These are phyloP conservation scores for Nebria brevicollis DNA, from an alignment of 2,888 invertebrate genomes.

Conservation along the genomic window DNA sequence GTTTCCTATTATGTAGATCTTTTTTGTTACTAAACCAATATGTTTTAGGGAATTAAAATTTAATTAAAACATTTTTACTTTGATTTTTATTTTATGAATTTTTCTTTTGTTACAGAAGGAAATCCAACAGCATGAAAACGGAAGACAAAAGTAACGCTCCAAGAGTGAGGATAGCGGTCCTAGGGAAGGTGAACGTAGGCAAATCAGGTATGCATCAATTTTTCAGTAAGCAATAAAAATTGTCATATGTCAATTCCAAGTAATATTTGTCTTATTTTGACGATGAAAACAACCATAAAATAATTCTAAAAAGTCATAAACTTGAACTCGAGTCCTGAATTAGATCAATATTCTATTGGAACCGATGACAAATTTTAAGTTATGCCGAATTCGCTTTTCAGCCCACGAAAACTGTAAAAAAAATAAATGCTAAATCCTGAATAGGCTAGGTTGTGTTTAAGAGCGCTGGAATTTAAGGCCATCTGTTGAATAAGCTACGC, in stretches of 20 bases:
- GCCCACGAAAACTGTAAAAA: neutral
- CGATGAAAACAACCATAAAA: neutral
- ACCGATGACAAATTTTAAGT: neutral
- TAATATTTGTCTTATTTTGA: neutral
- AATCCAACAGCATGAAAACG: constrained; percentile 65
- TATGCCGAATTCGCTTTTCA: neutral
- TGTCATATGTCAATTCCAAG: neutral
- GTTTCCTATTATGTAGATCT: constrained; percentile 12
- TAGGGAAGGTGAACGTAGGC: constrained; percentile 81
- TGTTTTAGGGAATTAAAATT: neutral
- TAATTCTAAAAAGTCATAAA: neutral
- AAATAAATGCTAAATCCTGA: neutral
- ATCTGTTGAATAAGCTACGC: neutral
- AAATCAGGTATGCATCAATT: constrained; percentile 72
- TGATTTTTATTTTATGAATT: constrained; percentile 50
- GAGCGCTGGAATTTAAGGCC: neutral
- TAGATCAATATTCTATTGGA: neutral
- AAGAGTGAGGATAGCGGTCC: constrained; percentile 78
- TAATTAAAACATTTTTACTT: constrained; percentile 16
- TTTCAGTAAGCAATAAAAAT: neutral
- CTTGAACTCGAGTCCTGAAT: neutral
- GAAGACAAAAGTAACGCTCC: constrained; percentile 74
- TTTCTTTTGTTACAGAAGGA: constrained; percentile 45
- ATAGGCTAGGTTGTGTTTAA: neutral
- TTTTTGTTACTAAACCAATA: neutral